Percentiles rank a stretch among this genome's conserved stretches.
phyloP scores from a whole-genome alignment of 2,113 vertebrate species.

The Campylomormyrus tamandua region DNA sequence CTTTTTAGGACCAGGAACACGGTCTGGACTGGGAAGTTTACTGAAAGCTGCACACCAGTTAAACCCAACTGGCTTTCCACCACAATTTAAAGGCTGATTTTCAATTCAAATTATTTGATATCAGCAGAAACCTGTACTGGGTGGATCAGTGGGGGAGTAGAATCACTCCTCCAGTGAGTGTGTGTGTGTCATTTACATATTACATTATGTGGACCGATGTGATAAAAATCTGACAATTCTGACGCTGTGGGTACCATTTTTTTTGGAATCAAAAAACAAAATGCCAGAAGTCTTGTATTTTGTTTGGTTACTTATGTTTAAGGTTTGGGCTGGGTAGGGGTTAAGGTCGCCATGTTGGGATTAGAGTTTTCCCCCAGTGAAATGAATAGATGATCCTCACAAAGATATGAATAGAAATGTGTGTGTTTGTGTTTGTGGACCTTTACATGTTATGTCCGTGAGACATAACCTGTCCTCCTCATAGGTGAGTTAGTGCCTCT shows the following conservation, averaged over 20 bases:
- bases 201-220: neutral
- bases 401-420: too few species aligned
- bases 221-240: neutral
- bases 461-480: too few species aligned
- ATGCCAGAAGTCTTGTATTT: too few species aligned
- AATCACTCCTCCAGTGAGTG: neutral
- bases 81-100: neutral
- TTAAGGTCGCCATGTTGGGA: too few species aligned
- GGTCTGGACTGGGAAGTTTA: neutral
- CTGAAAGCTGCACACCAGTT: neutral
- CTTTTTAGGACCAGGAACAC: neutral
- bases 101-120: neutral
- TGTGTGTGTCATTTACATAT: neutral
- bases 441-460: too few species aligned
- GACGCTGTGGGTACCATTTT: neutral
- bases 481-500: too few species aligned
- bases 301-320: too few species aligned
- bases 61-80: neutral
- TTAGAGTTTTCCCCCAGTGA: too few species aligned
- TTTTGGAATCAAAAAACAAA: too few species aligned
- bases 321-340: too few species aligned
- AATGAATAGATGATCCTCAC: too few species aligned
- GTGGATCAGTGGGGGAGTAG: neutral
- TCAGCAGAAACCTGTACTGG: neutral
- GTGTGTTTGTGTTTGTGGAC: too few species aligned